Evolutionary conservation across 2,888 invertebrate genomes (phyloP).

Genomic region (Eulithis testata): DNA sequence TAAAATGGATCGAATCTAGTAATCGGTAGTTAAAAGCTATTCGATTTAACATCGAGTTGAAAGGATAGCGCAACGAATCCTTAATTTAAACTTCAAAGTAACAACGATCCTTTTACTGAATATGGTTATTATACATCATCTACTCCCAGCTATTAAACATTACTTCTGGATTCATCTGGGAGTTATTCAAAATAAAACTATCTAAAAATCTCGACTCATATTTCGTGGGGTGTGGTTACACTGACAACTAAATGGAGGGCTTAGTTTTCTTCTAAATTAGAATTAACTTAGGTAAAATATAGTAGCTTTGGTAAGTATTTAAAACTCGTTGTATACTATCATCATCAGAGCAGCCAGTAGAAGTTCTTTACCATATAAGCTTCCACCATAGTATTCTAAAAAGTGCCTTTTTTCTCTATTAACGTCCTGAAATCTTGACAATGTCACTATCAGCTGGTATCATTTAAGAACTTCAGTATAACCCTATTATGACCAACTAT

Average conservation of each 20-base stretch:
- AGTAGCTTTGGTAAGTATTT: too few relatives aligned
- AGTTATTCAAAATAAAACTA: conserved; percentile 68
- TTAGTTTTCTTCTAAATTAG: neutral
- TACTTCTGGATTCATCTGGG: conserved; percentile 58
- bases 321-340: too few relatives aligned
- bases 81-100: conserved; percentile 70
- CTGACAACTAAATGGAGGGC: conserved; percentile 34
- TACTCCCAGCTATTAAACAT: conserved; percentile 56
- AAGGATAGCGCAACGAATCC: conserved; percentile 68
- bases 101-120: conserved; percentile 56
- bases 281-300: too few relatives aligned
- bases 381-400: too few relatives aligned
- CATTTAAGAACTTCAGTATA: too few relatives aligned
- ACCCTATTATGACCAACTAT: too few relatives aligned
- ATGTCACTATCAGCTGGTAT: too few relatives aligned
- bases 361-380: too few relatives aligned
- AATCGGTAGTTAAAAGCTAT: conserved; percentile 48
- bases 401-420: too few relatives aligned
- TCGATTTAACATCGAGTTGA: conserved; percentile 47
- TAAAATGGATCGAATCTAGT: conserved; percentile 22
- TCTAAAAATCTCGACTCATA: conserved; percentile 3
- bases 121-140: conserved; percentile 56
- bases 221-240: conserved; percentile 25
- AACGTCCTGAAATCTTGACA: too few relatives aligned
- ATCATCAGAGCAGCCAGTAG: too few relatives aligned